Percentiles rank a stretch among this genome's conserved stretches.
Evolutionary conservation across 2,797 vertebrate species (phyloP).

Genomic region (Arctocebus calabarensis): DNA sequence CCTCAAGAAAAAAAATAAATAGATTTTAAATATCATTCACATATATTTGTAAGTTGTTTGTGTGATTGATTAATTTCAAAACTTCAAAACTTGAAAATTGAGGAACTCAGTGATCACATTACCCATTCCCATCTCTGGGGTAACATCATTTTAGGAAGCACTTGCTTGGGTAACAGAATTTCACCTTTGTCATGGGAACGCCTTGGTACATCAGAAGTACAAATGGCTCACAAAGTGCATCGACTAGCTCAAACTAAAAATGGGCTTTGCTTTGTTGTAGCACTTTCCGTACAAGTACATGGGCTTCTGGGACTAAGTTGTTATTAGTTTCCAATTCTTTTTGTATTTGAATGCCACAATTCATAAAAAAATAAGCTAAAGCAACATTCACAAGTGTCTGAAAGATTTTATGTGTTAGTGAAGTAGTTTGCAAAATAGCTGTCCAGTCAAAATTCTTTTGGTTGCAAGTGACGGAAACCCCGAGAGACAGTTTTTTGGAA

Average conservation of each 20-base stretch:
- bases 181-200: constrained; percentile 68
- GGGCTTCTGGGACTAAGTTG: constrained; percentile 82
- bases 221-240: constrained; percentile 81
- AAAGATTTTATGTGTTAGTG: not conserved
- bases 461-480: not conserved
- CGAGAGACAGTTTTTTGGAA: not conserved
- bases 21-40: not conserved
- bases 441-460: not conserved
- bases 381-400: constrained; percentile 79
- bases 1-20: too few species aligned
- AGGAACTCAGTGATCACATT: constrained; percentile 80
- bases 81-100: constrained; percentile 83
- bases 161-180: constrained; percentile 67
- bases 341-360: constrained; percentile 86
- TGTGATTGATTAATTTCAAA: constrained; percentile 51
- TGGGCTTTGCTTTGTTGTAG: constrained; percentile 80
- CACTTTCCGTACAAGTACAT: constrained; percentile 82
- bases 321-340: constrained; percentile 80
- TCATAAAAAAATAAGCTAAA: constrained; percentile 88
- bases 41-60: not conserved
- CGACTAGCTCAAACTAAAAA: constrained; percentile 78
- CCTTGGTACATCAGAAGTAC: constrained; percentile 73
- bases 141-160: constrained; percentile 78
- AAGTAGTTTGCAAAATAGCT: not conserved
- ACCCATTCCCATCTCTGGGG: constrained; percentile 86